A percentile compares a stretch with the other conserved stretches of the same genome.
These are phyloP conservation scores for Alosa sapidissima DNA, from an alignment of 2,797 vertebrate genomes.

Conservation along the genomic window DNA sequence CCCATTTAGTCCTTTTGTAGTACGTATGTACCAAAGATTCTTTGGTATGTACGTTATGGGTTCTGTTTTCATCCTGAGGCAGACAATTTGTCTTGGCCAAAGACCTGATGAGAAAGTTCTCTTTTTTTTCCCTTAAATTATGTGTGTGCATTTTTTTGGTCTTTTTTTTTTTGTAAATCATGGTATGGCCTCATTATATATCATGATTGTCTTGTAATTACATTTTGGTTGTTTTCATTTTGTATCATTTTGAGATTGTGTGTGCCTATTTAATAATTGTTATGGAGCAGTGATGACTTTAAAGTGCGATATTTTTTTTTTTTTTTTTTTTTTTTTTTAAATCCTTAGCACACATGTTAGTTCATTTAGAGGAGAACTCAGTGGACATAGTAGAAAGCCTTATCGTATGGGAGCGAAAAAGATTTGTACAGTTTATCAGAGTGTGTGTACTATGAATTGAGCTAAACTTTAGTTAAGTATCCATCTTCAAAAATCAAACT, in stretches of 20 bases:
- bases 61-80: neutral
- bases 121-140: neutral
- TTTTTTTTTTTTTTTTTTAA: neutral
- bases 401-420: conserved; percentile 7
- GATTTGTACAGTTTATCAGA: conserved; percentile 11
- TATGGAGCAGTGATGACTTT: conserved; percentile 53
- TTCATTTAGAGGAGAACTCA: neutral
- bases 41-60: neutral
- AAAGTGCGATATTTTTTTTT: neutral
- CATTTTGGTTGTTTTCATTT: conserved; percentile 55
- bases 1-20: conserved; percentile 40
- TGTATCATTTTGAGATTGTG: conserved; percentile 53
- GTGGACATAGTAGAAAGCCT: neutral
- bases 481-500: conserved; percentile 18
- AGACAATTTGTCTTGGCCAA: neutral
- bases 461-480: conserved; percentile 2
- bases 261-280: conserved; percentile 65
- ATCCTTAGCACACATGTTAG: neutral
- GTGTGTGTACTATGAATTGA: neutral
- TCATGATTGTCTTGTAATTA: conserved; percentile 35
- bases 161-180: conserved; percentile 22
- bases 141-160: neutral
- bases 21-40: neutral
- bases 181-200: conserved; percentile 15
- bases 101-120: neutral